Base-by-base conservation (phyloP, 1,140 invertebrate genomes). In the Drosophila miranda region DNA sequence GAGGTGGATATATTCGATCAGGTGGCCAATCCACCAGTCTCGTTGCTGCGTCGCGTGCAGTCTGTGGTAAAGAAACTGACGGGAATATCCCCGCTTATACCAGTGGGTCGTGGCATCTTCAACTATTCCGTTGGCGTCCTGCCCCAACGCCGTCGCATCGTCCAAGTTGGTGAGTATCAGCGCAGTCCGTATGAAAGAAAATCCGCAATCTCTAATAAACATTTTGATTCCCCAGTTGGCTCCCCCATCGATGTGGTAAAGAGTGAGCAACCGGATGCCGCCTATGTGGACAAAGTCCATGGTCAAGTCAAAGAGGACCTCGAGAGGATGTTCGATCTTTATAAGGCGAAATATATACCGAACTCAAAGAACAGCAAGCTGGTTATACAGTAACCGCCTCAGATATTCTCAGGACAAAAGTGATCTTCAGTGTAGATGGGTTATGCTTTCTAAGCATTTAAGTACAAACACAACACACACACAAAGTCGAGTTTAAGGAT, bases 1-100 rank as follows among this genome's bases (percentile, higher is more conserved):
- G 98, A 99, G 91, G 97, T 96, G 13, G 96, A 98, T 78, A 89
- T 98, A 1, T 99, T 95, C 90, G 93, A 95, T 68, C 97, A 98
- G 78, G 81, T 95, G 5, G 76, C 92, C 9, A 95, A 95, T 90
- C 94, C 95, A 0, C 92, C 95, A 48, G 95, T 96, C 19, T 95
- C 96, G 2, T 69, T 90, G 1, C 72, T 98, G 0, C 91, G 95
- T 11, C 92, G 90, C 8, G 69, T 96, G 11, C 97, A 98, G 91
- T 93, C 95, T 49, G 91, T 87, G 9, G 81, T 97, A 1, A 95
- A 95, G 30, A 93, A 93, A 80, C 54, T 92, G 0, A 93, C 95
- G 0, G 96, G 96, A 23, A 92, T 98, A 11, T 95, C 96, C 0
- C 96, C 96, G 1, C 93, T 97, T 19, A 78, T 98, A 16, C 94